Conservation (phyloP, 2,113 vertebrate genomes). For the Ctenomys sociabilis region DNA sequence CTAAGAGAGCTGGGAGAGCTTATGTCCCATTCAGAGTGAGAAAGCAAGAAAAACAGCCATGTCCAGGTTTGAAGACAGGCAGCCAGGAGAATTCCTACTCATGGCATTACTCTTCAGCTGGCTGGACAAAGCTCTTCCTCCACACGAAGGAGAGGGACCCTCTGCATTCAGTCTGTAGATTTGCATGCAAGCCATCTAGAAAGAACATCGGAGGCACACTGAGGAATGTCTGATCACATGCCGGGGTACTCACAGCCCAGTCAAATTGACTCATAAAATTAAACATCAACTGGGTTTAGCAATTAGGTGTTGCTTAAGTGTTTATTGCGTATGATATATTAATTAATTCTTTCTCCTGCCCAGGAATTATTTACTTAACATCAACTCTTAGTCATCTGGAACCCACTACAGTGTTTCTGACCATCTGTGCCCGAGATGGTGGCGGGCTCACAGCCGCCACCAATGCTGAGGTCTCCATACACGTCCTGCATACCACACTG, state of each 20-base stretch:
- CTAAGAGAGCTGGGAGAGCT: background rate
- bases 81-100: background rate
- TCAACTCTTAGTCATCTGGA: conserved; percentile 89
- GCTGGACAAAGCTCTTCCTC: background rate
- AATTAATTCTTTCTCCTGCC: background rate
- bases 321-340: background rate
- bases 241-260: too few relatives aligned
- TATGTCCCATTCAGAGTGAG: background rate
- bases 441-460: conserved; percentile 86
- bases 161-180: background rate
- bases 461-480: conserved; percentile 90
- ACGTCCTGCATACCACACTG: conserved; percentile 86
- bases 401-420: conserved; percentile 84
- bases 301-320: background rate
- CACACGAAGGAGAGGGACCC: background rate
- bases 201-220: background rate
- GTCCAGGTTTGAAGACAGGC: background rate
- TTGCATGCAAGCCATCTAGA: background rate
- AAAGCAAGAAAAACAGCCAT: background rate
- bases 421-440: conserved; percentile 89
- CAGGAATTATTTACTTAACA: conserved; percentile 91
- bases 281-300: background rate
- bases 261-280: background rate
- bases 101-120: too few relatives aligned
- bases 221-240: background rate